A percentile compares a stretch with the other conserved stretches of the same genome.
Evolutionary conservation across 2,113 vertebrate species (phyloP).

Genomic region (Camarhynchus parvulus): DNA sequence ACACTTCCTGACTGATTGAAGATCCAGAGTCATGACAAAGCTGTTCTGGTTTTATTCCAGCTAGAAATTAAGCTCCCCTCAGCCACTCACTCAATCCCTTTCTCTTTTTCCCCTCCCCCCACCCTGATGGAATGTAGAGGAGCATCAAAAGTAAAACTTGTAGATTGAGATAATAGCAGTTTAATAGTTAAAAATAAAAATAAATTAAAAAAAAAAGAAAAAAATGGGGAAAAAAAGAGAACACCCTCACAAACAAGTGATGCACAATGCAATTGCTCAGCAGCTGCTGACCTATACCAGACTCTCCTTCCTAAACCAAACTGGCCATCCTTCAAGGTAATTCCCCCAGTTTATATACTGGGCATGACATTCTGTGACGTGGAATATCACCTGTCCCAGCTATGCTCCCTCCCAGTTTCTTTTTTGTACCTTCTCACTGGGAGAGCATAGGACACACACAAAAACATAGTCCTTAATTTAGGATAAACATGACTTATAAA

Average conservation of each 20-base stretch:
- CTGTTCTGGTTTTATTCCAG: not conserved
- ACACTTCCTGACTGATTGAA: not conserved
- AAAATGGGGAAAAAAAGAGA: too few relatives aligned
- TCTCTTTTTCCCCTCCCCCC: too few relatives aligned
- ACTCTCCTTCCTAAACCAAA: not conserved
- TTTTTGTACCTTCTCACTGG: not conserved
- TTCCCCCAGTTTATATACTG: not conserved
- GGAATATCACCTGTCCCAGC: not conserved
- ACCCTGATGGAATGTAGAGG: not conserved
- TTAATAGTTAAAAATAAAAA: not conserved
- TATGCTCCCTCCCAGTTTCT: not conserved
- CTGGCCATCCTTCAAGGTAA: accelerated
- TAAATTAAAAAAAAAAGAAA: too few relatives aligned
- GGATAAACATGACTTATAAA: not conserved
- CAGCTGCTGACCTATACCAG: not conserved
- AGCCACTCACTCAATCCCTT: not conserved
- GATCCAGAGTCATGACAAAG: not conserved
- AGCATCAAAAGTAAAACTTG: not conserved
- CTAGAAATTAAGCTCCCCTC: not conserved
- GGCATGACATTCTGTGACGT: not conserved
- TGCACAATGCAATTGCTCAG: not conserved
- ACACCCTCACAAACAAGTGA: not conserved
- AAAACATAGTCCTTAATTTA: not conserved
- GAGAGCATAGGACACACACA: not conserved
- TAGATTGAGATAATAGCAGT: not conserved